Evolutionary conservation across 2,113 vertebrate genomes (phyloP).

Genomic region (Tyrannus savana): DNA sequence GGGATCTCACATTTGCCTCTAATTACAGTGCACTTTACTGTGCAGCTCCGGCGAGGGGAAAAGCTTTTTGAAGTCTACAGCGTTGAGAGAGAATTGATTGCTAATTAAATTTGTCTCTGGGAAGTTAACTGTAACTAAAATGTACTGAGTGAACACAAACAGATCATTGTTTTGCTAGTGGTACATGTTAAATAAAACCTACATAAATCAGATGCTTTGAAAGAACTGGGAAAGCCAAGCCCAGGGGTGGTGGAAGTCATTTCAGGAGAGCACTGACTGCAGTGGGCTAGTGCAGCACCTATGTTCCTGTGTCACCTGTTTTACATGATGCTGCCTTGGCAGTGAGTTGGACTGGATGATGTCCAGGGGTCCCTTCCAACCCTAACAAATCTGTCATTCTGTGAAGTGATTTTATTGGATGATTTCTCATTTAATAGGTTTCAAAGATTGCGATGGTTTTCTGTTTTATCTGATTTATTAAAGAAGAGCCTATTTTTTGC

Average conservation of each 20-base stretch:
- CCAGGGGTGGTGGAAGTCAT: rapidly evolving
- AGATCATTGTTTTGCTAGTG: background rate
- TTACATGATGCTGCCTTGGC: background rate
- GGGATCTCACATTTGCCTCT: background rate
- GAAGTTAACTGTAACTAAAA: conserved; percentile 4
- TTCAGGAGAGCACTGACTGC: background rate
- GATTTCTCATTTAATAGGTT: background rate
- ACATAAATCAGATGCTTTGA: background rate
- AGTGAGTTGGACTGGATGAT: background rate
- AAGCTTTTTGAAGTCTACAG: background rate
- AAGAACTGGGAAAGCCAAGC: background rate
- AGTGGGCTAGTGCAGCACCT: background rate
- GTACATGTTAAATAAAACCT: background rate
- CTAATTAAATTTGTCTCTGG: conserved; percentile 31
- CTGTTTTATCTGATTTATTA: background rate
- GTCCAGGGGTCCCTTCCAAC: background rate
- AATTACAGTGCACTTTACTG: conserved; percentile 1
- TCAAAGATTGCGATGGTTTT: rapidly evolving
- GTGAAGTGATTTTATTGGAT: background rate
- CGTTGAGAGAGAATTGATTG: background rate
- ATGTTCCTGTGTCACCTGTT: background rate
- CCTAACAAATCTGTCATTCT: background rate
- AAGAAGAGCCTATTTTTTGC: background rate
- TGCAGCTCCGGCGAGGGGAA: background rate
- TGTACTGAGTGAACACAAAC: background rate